Evolutionary conservation across 2,888 invertebrate genomes (phyloP).

Genomic region (Drosophila merina): DNA sequence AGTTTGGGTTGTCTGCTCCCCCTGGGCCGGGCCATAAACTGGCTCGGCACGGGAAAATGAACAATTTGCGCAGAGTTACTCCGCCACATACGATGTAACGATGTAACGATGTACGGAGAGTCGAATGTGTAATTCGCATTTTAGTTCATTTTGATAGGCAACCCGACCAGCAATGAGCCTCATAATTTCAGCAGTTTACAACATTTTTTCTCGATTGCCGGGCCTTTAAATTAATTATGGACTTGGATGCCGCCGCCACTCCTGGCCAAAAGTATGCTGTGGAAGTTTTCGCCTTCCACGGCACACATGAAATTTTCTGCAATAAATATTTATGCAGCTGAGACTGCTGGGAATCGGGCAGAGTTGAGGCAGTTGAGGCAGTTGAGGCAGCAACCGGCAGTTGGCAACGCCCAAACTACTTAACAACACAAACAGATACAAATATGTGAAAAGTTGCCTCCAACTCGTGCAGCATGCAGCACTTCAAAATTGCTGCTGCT

Average conservation of each 20-base stretch:
- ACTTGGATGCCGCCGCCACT: slow-evolving; percentile 2
- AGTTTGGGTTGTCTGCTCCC: slow-evolving; percentile 56
- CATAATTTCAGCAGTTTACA: slow-evolving; percentile 39
- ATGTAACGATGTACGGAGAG: not conserved
- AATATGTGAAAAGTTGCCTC: slow-evolving; percentile 73
- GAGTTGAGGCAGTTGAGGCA: not conserved
- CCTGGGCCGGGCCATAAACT: slow-evolving; percentile 58
- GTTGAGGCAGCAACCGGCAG: not conserved
- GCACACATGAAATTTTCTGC: slow-evolving; percentile 54
- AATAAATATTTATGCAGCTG: slow-evolving; percentile 77
- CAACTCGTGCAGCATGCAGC: slow-evolving; percentile 37
- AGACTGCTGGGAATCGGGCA: slow-evolving; percentile 28
- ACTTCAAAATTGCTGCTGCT: slow-evolving; percentile 53
- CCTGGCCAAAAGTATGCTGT: slow-evolving; percentile 33
- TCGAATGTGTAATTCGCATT: slow-evolving; percentile 31
- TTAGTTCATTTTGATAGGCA: slow-evolving; percentile 53
- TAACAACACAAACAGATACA: slow-evolving; percentile 77
- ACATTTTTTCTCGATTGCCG: slow-evolving; percentile 32
- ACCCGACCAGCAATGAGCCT: slow-evolving; percentile 24
- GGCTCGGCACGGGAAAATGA: slow-evolving; percentile 25
- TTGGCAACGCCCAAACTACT: slow-evolving; percentile 59
- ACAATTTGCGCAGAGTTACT: slow-evolving; percentile 15
- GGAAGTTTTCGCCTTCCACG: slow-evolving; percentile 29
- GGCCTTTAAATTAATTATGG: slow-evolving; percentile 41
- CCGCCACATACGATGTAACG: not conserved